Evolutionary conservation across 2,113 vertebrate genomes (phyloP).

Genomic region (Carettochelys insculpta): DNA sequence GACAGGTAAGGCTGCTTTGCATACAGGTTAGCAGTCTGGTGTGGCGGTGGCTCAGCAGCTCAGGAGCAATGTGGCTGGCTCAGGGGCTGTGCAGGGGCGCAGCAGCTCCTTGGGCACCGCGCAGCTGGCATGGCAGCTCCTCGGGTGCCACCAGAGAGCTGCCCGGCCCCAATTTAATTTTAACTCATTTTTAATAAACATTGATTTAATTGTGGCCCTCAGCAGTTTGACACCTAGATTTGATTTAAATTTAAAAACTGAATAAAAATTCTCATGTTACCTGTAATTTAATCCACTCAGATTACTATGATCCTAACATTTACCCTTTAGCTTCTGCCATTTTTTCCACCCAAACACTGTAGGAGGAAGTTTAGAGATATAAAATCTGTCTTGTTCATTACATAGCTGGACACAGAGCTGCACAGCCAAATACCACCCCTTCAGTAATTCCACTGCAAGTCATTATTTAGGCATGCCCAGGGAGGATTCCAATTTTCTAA

Average conservation of each 20-base stretch:
- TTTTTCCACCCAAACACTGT: accelerated
- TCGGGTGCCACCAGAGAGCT: too few relatives aligned
- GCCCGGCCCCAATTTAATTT: neutral
- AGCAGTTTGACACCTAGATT: too few relatives aligned
- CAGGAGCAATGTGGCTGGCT: too few relatives aligned
- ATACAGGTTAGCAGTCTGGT: too few relatives aligned
- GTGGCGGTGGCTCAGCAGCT: too few relatives aligned
- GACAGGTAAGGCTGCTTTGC: too few relatives aligned
- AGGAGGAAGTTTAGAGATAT: neutral
- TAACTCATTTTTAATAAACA: neutral
- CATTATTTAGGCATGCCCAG: conserved; percentile 42
- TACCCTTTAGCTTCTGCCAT: accelerated
- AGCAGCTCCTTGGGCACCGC: too few relatives aligned
- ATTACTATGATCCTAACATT: neutral
- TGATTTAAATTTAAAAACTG: neutral
- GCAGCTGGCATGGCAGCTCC: too few relatives aligned
- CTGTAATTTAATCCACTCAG: neutral
- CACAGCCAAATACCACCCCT: conserved; percentile 1
- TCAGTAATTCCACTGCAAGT: neutral
- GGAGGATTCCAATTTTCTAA: conserved; percentile 22
- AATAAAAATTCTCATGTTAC: neutral
- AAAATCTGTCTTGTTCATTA: neutral
- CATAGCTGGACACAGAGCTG: conserved; percentile 5
- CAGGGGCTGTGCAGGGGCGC: too few relatives aligned
- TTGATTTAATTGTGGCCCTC: too few relatives aligned